Base-by-base conservation (phyloP, 2,797 vertebrate species). In the Enteromius trimaculatus region DNA sequence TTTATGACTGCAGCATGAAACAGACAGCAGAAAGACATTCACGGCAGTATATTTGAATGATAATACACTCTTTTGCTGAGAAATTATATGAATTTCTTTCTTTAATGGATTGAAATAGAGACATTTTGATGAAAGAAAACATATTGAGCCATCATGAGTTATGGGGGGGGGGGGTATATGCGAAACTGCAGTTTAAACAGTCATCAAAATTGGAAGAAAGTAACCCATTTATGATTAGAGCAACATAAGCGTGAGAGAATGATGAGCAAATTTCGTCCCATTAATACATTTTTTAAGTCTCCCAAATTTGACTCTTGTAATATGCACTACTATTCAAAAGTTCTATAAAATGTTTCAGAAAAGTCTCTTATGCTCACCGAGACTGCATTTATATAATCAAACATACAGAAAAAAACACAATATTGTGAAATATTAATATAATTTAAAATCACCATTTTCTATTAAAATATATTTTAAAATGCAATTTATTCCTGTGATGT, bases 1-100 rank as follows among this genome's bases (percentile, higher is more conserved):
- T 44, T 31, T 70, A 60, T 60, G 66, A 80, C 49, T 60, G 51
- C 17, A 19, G 31, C 31, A 23, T 42, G 78, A 69, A 79, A 55
- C 49, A 55, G 47, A 68, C 47, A n/a, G 66, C 60, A 64, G 6
- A 29, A 31, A 16, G 23, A 14, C 13, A 64, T 64, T 16, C 6
- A 8, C 10, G 4, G n/a, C 31, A 31, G 60, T 64, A 14, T 16
- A 16, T 62, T 62, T 62, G 5, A 29, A 62, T 16, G 13, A 62
- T 29, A 62, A 29, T 6, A 3, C 14, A 29, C n/a, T 11, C 60
- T 64, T 13, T 29, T 62, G 23, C 23, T 26, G 2, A 11, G 26
- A 60, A 58, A n/a, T 58, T n/a, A 58, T 58, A 23, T 11, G n/a
- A 58, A 23, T 58, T 11, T 58, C 10, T 13, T 58, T 13, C 58